A percentile compares a stretch with the other conserved stretches of the same genome.
Evolutionary conservation across 2,113 vertebrate species (phyloP).

Genomic region (Sinocyclocheilus grahami): DNA sequence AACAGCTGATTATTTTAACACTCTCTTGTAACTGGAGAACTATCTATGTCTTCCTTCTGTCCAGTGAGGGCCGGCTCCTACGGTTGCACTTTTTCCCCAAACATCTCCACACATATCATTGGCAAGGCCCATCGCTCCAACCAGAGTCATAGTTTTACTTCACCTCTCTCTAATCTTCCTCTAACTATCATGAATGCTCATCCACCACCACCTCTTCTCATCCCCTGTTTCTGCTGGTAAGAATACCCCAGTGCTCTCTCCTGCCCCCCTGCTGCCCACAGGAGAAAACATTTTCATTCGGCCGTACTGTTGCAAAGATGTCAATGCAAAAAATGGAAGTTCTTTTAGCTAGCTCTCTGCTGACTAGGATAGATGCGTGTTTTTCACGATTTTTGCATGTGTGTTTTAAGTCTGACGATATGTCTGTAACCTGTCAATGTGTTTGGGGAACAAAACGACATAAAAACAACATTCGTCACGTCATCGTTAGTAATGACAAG

Average conservation of each 20-base stretch:
- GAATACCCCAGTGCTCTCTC: slow-evolving; percentile 57
- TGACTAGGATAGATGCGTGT: slow-evolving; percentile 56
- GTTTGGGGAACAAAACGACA: slow-evolving; percentile 34
- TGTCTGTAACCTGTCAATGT: slow-evolving; percentile 48
- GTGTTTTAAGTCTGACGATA: slow-evolving; percentile 63
- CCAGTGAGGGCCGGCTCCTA: neutral
- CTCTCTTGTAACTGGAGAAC: slow-evolving; percentile 60
- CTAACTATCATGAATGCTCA: slow-evolving; percentile 51
- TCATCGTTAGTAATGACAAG: slow-evolving; percentile 43
- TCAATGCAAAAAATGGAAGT: slow-evolving; percentile 13
- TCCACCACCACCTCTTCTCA: slow-evolving; percentile 47
- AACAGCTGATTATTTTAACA: slow-evolving; percentile 66
- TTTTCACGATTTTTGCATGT: slow-evolving; percentile 58
- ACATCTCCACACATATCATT: slow-evolving; percentile 12
- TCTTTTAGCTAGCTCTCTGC: slow-evolving; percentile 72
- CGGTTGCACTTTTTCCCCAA: no score
- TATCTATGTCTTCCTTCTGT: slow-evolving; percentile 39
- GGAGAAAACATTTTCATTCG: slow-evolving; percentile 52
- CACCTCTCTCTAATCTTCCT: slow-evolving; percentile 47
- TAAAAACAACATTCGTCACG: slow-evolving; percentile 3
- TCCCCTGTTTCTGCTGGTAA: slow-evolving; percentile 63
- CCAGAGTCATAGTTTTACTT: slow-evolving; percentile 33
- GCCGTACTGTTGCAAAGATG: slow-evolving; percentile 15
- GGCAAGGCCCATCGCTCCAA: slow-evolving; percentile 42
- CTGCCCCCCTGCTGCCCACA: slow-evolving; percentile 58